Percentiles rank a stretch among this genome's conserved stretches.
These are phyloP conservation scores for Campylomormyrus numenius DNA, from an alignment of 2,113 vertebrate species.

Conservation along the genomic window DNA sequence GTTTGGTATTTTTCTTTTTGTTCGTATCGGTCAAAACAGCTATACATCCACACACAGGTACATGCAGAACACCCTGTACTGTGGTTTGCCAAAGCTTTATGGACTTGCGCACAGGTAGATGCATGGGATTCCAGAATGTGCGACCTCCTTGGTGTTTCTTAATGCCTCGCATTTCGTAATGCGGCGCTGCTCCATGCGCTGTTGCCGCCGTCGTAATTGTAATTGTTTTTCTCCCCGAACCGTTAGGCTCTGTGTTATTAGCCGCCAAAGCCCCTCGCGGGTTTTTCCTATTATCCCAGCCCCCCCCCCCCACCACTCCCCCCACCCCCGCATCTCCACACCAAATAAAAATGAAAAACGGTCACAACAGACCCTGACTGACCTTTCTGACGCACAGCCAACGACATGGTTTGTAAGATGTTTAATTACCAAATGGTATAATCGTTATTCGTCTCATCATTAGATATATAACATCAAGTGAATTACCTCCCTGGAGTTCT, in stretches of 20 bases:
- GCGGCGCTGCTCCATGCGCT: conserved; percentile 34
- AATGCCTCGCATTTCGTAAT: conserved; percentile 22
- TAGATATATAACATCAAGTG: conserved; percentile 90
- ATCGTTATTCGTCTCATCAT: conserved; percentile 95
- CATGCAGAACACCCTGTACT: background rate
- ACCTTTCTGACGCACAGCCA: conserved; percentile 74
- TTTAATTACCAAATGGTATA: conserved; percentile 95
- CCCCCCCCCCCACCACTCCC: background rate
- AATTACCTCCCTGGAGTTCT: conserved; percentile 83
- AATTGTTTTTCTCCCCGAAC: conserved; percentile 28
- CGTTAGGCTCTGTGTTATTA: background rate
- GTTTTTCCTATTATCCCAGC: background rate
- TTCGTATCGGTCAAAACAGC: background rate
- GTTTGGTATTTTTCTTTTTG: background rate
- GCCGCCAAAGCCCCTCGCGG: background rate
- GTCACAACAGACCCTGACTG: conserved; percentile 66
- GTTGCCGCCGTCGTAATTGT: background rate
- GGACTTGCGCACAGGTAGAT: conserved; percentile 17
- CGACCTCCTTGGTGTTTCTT: background rate
- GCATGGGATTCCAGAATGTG: conserved; percentile 27
- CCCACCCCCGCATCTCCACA: conserved; percentile 28
- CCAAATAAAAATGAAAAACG: conserved; percentile 60
- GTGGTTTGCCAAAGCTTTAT: background rate
- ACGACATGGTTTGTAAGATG: conserved; percentile 89
- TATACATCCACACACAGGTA: background rate